phyloP scores from a whole-genome alignment of 2,888 invertebrate genomes.

The Drosophila formosana region DNA sequence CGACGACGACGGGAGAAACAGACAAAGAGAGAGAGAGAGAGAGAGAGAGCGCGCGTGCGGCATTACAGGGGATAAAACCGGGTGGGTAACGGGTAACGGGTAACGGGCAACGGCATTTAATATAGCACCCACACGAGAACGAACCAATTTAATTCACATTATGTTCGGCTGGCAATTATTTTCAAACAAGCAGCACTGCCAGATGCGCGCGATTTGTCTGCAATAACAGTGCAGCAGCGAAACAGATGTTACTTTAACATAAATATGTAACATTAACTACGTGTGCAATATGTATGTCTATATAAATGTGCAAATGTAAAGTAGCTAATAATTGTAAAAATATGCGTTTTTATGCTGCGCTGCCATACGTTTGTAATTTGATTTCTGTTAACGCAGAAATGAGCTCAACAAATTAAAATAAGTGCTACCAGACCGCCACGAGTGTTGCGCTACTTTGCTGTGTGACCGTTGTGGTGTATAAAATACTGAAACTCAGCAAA shows the following conservation, averaged over 20 bases:
- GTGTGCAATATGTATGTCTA: neutral
- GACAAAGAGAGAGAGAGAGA: conserved; percentile 3
- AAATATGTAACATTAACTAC: neutral
- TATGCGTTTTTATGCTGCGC: neutral
- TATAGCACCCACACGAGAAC: conserved; percentile 1
- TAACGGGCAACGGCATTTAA: conserved; percentile 21
- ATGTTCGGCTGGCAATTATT: conserved; percentile 1
- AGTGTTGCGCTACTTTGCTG: neutral
- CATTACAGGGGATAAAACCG: conserved; percentile 39
- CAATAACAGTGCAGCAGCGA: neutral
- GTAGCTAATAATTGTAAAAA: neutral
- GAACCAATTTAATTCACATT: conserved; percentile 14
- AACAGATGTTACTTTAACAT: conserved; percentile 1
- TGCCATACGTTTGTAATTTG: neutral
- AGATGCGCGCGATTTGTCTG: conserved; percentile 1
- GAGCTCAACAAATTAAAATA: neutral
- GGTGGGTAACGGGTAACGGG: conserved; percentile 18
- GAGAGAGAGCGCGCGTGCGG: conserved; percentile 44
- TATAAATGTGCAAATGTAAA: neutral
- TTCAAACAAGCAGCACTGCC: conserved; percentile 27
- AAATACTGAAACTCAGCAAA: neutral
- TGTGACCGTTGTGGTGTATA: neutral
- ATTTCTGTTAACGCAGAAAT: neutral
- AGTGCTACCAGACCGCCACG: too few species aligned
- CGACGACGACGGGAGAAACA: conserved; percentile 35